Base-by-base conservation (phyloP, 2,888 invertebrate genomes). In the Parnassius mnemosyne region DNA sequence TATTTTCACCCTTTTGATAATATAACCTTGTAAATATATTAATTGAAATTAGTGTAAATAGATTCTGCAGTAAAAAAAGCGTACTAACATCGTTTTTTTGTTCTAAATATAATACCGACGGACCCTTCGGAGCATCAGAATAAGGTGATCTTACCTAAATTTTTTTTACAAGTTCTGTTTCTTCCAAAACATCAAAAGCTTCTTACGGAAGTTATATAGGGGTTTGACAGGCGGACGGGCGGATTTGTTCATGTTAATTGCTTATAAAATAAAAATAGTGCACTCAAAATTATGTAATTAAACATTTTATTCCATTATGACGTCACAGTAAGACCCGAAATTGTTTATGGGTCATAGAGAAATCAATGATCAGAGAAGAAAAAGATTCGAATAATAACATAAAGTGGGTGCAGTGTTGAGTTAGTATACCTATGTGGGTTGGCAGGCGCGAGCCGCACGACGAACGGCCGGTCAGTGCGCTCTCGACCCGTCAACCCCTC, bases 401-500 rank as follows among this genome's bases (percentile, higher is more conserved):
- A 51, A 43, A 63, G 52, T 65, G 63, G 67, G 66, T 66, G 63
- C 66, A 65, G 80, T 87, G 81, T 76, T 87, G 85, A 83, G 86
- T 84, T 81, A 84, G 87, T 88, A 68, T 88, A 34, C 34, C 34
- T 34, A 81, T 89, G 76, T 89, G 89, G 83, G 79, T 89, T 86
- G 84, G 83, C 91, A 90, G 91, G 89, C 86, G 86, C 85, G 80
- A 61, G 61, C 53, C 60, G 50, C 50, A 20, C 63, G 46, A 79
- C 80, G 78, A 78, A 76, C 79, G 84, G 86, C 73, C 87, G 89
- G 76, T 73, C 85, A 61, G 83, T 80, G 78, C 84, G 86, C 77
- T 72, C 84, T 74, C 83, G 86, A 68, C 81, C 85, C 77, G 78
- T 79, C 81, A 94, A 95, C 92, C 94, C 95, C 71, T 94, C 95